These are phyloP conservation scores for Diacarnus erythraeanus DNA, from an alignment of 37 sponge, comb jelly and placozoan species.

Conservation along the genomic window DNA sequence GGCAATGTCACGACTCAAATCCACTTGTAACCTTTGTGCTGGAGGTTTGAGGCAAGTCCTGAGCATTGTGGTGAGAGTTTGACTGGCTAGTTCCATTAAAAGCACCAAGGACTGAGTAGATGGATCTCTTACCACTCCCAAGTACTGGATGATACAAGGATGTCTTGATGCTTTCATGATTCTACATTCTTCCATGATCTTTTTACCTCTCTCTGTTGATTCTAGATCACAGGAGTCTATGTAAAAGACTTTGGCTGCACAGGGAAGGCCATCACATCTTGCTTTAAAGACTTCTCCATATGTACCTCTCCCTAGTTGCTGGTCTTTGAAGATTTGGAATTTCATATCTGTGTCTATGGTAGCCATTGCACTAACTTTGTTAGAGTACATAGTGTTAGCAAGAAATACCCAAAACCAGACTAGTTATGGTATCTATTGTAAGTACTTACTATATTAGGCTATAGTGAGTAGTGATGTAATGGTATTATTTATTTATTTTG, in stretches of 20 bases:
- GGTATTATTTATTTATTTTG: no score
- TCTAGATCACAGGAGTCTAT: not conserved
- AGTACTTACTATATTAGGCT: no score
- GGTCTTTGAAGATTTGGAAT: not conserved
- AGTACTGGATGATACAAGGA: not conserved
- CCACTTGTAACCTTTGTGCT: not conserved
- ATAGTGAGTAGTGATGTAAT: no score
- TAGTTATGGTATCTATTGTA: no score
- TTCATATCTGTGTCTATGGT: not conserved
- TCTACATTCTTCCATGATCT: not conserved
- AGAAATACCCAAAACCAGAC: no score
- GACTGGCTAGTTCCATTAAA: not conserved
- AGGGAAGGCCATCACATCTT: constrained; percentile 18
- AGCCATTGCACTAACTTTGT: no score
- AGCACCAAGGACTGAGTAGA: not conserved
- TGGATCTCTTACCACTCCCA: not conserved
- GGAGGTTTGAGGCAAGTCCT: not conserved
- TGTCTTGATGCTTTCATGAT: not conserved
- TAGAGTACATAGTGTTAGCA: no score
- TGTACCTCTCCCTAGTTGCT: not conserved
- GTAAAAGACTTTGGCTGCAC: constrained; percentile 10
- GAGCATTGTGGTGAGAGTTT: constrained; percentile 2
- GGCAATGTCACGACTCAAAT: constrained; percentile 12
- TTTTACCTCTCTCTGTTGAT: not conserved
- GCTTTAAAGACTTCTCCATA: constrained; percentile 1